Conservation (phyloP, 2,113 vertebrate genomes). For the Halcyon malimbica region DNA sequence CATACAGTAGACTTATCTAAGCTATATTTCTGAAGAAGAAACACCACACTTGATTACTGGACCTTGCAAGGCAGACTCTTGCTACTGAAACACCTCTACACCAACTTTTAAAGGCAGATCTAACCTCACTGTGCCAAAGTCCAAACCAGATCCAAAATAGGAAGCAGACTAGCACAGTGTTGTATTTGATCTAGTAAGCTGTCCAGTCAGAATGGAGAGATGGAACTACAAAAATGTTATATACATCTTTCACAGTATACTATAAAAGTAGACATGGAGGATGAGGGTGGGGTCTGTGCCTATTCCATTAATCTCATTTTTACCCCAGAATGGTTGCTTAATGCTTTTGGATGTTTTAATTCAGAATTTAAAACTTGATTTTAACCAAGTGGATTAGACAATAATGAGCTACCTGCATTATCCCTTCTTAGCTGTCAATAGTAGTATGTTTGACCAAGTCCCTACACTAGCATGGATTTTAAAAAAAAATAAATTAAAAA, state of each 20-base stretch:
- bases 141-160: neutral
- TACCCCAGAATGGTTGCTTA: neutral
- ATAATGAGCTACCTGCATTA: neutral
- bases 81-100: neutral
- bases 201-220: neutral
- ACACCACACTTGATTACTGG: neutral
- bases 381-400: neutral
- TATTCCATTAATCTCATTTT: neutral
- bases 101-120: neutral
- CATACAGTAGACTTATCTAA: neutral
- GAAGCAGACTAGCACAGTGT: neutral
- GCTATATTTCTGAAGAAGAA: neutral
- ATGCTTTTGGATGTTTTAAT: neutral
- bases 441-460: neutral
- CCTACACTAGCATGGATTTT: too few relatives aligned
- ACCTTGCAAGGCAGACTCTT: neutral
- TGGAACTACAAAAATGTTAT: neutral
- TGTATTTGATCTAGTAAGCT: neutral
- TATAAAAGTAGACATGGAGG: neutral
- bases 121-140: neutral
- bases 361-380: too few relatives aligned
- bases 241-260: accelerated
- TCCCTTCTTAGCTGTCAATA: neutral
- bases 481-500: neutral
- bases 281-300: neutral